These are phyloP conservation scores for Ectemnius cavifrons DNA, from an alignment of 2,888 invertebrate genomes.

Conservation along the genomic window DNA sequence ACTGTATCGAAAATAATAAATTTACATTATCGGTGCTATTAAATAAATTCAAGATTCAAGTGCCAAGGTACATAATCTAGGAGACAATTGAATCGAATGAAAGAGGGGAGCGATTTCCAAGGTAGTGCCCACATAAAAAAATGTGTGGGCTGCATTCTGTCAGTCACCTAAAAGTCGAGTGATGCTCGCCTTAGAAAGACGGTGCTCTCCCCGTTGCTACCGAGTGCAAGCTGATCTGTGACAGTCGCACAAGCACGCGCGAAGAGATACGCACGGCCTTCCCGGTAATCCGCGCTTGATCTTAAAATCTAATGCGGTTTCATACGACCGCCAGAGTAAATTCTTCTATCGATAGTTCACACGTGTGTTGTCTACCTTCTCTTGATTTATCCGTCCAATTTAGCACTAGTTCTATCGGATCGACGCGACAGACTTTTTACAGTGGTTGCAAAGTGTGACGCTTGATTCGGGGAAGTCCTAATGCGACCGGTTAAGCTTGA, in stretches of 20 bases:
- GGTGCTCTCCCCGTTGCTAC: conserved; percentile 45
- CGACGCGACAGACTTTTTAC: too few species aligned
- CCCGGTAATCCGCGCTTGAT: conserved; percentile 18
- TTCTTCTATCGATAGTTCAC: too few species aligned
- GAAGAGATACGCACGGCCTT: conserved; percentile 48
- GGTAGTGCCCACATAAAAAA: background rate
- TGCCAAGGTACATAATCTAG: too few species aligned
- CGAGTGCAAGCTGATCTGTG: conserved; percentile 53
- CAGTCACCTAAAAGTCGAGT: conserved; percentile 56
- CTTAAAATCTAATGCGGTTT: conserved; percentile 19
- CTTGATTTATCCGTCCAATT: too few species aligned
- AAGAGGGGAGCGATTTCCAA: background rate
- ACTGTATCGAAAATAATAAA: too few species aligned
- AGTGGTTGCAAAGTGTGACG: too few species aligned
- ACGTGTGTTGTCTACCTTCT: too few species aligned
- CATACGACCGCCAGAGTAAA: background rate
- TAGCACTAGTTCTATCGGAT: too few species aligned
- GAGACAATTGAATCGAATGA: background rate
- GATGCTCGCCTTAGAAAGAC: conserved; percentile 55
- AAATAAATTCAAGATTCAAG: too few species aligned
- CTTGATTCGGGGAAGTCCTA: too few species aligned
- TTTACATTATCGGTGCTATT: too few species aligned
- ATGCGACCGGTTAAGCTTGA: too few species aligned
- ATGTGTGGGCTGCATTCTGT: background rate
- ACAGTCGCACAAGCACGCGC: conserved; percentile 67